phyloP scores from a whole-genome alignment of 2,797 vertebrate genomes.

The Eupleurogrammus muticus region DNA sequence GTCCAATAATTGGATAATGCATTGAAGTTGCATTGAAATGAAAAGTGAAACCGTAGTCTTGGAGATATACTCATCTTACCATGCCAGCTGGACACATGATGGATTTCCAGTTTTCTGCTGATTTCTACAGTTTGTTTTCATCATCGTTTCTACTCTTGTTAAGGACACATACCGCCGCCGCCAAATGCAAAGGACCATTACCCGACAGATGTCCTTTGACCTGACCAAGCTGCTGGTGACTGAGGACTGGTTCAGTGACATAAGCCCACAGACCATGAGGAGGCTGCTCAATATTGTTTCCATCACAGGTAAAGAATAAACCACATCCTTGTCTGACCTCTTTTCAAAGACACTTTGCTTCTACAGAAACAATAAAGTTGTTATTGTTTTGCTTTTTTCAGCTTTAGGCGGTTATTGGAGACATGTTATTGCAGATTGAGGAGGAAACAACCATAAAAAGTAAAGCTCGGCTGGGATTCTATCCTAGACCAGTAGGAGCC shows the following conservation, averaged over 20 bases:
- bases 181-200: slow-evolving; percentile 95
- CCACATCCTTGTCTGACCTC: background rate
- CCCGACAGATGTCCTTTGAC: slow-evolving; percentile 98
- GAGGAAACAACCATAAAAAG: background rate
- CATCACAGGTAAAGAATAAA: slow-evolving; percentile 89
- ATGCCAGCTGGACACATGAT: slow-evolving; percentile 3
- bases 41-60: background rate
- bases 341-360: background rate
- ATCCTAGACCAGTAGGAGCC: background rate
- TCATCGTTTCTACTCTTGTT: slow-evolving; percentile 2
- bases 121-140: slow-evolving; percentile 8
- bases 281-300: slow-evolving; percentile 97
- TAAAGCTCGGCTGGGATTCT: slow-evolving; percentile 8
- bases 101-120: background rate
- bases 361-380: background rate
- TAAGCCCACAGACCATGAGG: slow-evolving; percentile 99
- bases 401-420: background rate
- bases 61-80: background rate
- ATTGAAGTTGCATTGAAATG: background rate
- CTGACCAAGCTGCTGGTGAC: slow-evolving; percentile 96
- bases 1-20: background rate
- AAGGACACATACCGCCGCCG: slow-evolving; percentile 96
- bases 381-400: background rate
- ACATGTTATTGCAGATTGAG: background rate
- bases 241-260: slow-evolving; percentile 99